Evolutionary conservation across 1,140 invertebrate genomes (phyloP).

Genomic region (Aethina tumida): DNA sequence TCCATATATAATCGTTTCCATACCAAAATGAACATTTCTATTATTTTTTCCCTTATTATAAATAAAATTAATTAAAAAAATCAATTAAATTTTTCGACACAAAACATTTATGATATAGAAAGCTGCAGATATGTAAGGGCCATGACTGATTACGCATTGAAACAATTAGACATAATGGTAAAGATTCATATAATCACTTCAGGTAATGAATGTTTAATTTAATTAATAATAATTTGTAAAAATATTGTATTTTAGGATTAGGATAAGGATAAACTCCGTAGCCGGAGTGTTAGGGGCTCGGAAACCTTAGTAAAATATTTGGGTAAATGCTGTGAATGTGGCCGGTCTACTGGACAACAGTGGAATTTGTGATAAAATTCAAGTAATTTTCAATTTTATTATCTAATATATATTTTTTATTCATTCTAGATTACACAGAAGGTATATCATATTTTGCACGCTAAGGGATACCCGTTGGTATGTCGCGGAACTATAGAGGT

Average conservation of each 20-base stretch:
- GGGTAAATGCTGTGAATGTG: constrained; percentile 92
- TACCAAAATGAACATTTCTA: no score
- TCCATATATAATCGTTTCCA: no score
- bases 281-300: constrained; percentile 92
- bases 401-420: background rate
- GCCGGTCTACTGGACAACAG: constrained; percentile 84
- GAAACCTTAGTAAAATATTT: constrained; percentile 87
- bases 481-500: constrained; percentile 79
- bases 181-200: constrained; percentile 96
- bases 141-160: constrained; percentile 85
- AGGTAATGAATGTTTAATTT: no score
- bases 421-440: constrained; percentile 71
- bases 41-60: no score
- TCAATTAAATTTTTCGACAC: constrained; percentile 48
- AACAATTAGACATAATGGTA: constrained; percentile 74
- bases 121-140: constrained; percentile 72
- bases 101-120: constrained; percentile 64
- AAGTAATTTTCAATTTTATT: constrained; percentile 41
- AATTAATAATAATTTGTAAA: no score
- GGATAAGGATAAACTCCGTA: constrained; percentile 91
- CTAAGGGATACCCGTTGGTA: constrained; percentile 62
- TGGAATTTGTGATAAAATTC: constrained; percentile 69
- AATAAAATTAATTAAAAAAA: no score
- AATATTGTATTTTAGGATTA: no score
- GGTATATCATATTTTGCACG: constrained; percentile 64